These are phyloP conservation scores for Neodon shergylaensis DNA, from an alignment of 2,113 vertebrate species.

Conservation along the genomic window DNA sequence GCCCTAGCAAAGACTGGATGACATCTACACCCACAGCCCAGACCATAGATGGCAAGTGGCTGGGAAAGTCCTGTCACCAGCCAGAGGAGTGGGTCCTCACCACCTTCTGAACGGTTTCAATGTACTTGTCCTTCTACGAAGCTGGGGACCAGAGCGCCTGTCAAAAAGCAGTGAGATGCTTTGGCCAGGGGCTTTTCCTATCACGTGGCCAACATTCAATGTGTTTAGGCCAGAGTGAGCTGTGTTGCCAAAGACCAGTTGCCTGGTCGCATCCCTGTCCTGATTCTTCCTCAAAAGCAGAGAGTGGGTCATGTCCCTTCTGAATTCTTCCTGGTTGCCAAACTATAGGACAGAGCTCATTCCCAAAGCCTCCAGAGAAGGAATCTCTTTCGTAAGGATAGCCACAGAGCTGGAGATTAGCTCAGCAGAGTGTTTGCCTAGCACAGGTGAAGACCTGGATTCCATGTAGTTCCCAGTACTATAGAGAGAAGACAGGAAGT, in stretches of 20 bases:
- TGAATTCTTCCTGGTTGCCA: neutral
- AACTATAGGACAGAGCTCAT: neutral
- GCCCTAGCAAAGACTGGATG: neutral
- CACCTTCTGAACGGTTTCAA: neutral
- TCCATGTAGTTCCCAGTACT: neutral
- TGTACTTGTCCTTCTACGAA: neutral
- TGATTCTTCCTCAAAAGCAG: neutral
- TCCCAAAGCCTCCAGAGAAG: neutral
- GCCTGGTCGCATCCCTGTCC: too few species aligned
- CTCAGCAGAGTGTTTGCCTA: neutral
- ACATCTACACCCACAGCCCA: neutral
- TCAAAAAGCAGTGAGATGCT: neutral
- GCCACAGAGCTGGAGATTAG: too few species aligned
- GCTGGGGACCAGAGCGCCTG: neutral
- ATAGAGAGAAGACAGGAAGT: neutral
- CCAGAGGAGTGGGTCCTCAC: neutral
- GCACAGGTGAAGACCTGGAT: neutral
- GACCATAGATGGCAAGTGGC: neutral
- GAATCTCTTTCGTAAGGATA: neutral
- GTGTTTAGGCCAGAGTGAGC: too few species aligned
- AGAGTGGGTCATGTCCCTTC: neutral
- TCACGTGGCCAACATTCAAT: neutral
- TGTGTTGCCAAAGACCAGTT: neutral
- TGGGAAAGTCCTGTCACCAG: neutral
- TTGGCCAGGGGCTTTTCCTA: neutral